These are phyloP conservation scores for Drosophila sp. DNA, from an alignment of 1,140 invertebrate genomes.

Conservation along the genomic window DNA sequence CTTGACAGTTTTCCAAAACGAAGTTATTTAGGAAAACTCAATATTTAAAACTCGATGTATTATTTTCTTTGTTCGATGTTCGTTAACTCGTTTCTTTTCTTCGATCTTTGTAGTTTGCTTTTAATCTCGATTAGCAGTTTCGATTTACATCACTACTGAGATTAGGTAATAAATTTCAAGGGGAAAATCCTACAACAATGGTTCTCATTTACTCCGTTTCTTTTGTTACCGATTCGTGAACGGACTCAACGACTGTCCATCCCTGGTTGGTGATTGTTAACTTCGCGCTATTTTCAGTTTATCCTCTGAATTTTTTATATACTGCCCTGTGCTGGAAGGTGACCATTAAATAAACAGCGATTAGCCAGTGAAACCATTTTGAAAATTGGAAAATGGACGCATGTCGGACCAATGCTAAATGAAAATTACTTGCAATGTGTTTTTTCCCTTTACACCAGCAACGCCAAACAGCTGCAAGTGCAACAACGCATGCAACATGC, in stretches of 20 bases:
- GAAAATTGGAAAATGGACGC: constrained; percentile 48
- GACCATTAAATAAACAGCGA: constrained; percentile 51
- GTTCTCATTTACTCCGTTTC: too few relatives aligned
- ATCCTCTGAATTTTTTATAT: constrained; percentile 34
- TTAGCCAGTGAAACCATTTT: constrained; percentile 37
- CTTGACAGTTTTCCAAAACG: too few relatives aligned
- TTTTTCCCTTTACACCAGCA: not conserved
- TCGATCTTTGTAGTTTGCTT: too few relatives aligned
- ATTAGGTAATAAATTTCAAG: too few relatives aligned
- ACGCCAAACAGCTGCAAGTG: constrained; percentile 11
- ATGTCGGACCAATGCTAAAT: constrained; percentile 22
- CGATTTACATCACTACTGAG: too few relatives aligned
- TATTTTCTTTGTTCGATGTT: too few relatives aligned
- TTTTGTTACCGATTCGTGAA: too few relatives aligned
- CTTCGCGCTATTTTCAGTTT: constrained; percentile 15
- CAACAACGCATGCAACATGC: constrained; percentile 27
- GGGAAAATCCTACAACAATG: too few relatives aligned
- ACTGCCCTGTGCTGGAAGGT: constrained; percentile 8
- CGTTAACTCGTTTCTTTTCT: too few relatives aligned
- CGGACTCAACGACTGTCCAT: not conserved
- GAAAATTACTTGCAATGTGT: constrained; percentile 6
- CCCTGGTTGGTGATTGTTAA: constrained; percentile 13
- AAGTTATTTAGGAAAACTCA: too few relatives aligned
- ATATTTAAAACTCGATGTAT: too few relatives aligned
- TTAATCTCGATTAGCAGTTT: too few relatives aligned